Conservation (phyloP, 1,140 invertebrate species). For the Mycetomoellerius zeteki region DNA sequence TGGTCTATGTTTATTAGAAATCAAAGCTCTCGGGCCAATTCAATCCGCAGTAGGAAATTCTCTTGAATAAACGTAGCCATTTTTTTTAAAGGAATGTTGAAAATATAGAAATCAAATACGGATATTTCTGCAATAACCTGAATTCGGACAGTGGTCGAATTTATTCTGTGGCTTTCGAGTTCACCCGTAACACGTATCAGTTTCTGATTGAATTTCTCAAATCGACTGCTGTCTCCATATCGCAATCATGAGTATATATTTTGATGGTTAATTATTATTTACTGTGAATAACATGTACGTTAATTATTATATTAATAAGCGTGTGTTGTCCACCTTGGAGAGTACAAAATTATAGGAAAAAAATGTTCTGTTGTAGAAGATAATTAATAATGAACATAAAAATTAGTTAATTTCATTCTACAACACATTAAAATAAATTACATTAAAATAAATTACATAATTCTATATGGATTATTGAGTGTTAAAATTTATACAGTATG, state of each 20-base stretch:
- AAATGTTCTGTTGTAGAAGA: background rate
- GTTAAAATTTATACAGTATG: background rate
- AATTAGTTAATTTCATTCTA: background rate
- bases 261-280: conserved; percentile 11
- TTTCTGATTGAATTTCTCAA: conserved; percentile 26
- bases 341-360: background rate
- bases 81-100: background rate
- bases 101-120: conserved; percentile 21
- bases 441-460: background rate
- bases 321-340: background rate
- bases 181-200: background rate
- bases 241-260: background rate
- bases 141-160: background rate
- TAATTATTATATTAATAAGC: background rate
- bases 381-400: background rate
- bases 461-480: background rate
- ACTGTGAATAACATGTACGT: background rate
- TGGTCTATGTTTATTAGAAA: background rate
- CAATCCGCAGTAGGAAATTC: background rate
- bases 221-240: background rate
- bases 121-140: background rate
- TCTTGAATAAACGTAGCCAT: background rate
- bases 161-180: conserved; percentile 20
- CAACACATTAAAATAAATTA: background rate
- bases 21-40: background rate